Evolutionary conservation across 2,888 invertebrate genomes (phyloP).

Genomic region (Spisula subtruncata): DNA sequence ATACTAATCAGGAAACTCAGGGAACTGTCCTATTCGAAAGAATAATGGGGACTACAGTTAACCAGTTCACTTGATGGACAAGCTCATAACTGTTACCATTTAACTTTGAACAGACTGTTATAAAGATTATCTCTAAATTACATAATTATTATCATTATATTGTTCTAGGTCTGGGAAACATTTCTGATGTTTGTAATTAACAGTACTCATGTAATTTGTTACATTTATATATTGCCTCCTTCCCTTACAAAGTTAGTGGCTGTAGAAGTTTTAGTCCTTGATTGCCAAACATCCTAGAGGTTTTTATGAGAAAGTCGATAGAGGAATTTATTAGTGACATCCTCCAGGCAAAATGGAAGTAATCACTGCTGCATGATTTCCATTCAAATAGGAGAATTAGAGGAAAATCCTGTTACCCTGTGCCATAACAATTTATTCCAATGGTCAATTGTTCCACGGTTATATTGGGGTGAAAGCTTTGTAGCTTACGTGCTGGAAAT

Average conservation of each 20-base stretch:
- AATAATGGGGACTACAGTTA: too few species aligned
- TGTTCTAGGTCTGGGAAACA: not conserved
- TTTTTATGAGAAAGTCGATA: slow-evolving; percentile 11
- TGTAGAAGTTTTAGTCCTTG: not conserved
- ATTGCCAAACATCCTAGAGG: not conserved
- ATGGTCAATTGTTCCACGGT: not conserved
- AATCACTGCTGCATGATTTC: slow-evolving; percentile 18
- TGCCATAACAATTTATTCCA: not conserved
- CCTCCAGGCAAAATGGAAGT: not conserved
- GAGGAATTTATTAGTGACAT: not conserved
- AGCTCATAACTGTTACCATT: too few species aligned
- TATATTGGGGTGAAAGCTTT: not conserved
- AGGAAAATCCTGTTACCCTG: not conserved
- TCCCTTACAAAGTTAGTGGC: not conserved
- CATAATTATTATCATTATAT: too few species aligned
- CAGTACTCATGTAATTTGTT: not conserved
- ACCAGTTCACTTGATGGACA: too few species aligned
- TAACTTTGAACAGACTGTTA: too few species aligned
- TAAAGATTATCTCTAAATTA: too few species aligned
- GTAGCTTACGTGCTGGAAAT: too few species aligned
- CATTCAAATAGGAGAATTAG: slow-evolving; percentile 22
- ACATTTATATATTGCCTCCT: not conserved
- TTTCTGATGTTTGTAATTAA: not conserved
- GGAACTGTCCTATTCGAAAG: too few species aligned
- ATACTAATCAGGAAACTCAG: too few species aligned